Evolutionary conservation across 2,888 invertebrate genomes (phyloP).

Genomic region (Luffia ferchaultella): DNA sequence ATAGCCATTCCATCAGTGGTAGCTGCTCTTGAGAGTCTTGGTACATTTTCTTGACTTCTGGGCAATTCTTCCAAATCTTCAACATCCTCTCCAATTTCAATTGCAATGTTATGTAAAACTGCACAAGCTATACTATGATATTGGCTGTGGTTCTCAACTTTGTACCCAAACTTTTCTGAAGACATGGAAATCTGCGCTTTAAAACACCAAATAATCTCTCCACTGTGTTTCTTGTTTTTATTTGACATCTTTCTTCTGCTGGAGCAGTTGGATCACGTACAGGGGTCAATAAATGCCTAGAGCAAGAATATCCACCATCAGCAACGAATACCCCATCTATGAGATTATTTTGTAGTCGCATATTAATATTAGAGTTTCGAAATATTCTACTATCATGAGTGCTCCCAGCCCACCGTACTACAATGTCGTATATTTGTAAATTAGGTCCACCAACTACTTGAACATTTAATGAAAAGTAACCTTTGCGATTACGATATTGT

Average conservation of each 20-base stretch:
- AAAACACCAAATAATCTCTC: constrained; percentile 5
- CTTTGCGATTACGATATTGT: no score
- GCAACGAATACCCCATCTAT: constrained; percentile 1
- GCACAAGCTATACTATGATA: neutral
- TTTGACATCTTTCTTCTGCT: neutral
- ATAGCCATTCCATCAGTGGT: no score
- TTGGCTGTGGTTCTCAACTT: constrained; percentile 2
- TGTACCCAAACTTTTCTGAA: neutral
- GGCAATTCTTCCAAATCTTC: no score
- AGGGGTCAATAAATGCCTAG: constrained; percentile 1
- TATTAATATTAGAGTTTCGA: neutral
- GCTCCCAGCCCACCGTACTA: neutral
- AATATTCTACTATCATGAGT: constrained; percentile 3
- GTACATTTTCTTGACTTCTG: no score
- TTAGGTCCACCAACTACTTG: neutral
- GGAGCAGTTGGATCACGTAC: neutral
- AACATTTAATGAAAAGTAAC: no score
- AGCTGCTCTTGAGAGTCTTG: no score
- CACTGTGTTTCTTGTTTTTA: constrained; percentile 4
- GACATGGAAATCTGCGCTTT: constrained; percentile 5
- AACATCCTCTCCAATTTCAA: no score
- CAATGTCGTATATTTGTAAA: constrained; percentile 1
- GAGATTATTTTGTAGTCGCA: neutral
- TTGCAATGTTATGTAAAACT: neutral
- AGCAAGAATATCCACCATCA: constrained; percentile 1